A percentile compares a stretch with the other conserved stretches of the same genome.
phyloP scores from a whole-genome alignment of 2,797 vertebrate genomes.

The Synanceia verrucosa region DNA sequence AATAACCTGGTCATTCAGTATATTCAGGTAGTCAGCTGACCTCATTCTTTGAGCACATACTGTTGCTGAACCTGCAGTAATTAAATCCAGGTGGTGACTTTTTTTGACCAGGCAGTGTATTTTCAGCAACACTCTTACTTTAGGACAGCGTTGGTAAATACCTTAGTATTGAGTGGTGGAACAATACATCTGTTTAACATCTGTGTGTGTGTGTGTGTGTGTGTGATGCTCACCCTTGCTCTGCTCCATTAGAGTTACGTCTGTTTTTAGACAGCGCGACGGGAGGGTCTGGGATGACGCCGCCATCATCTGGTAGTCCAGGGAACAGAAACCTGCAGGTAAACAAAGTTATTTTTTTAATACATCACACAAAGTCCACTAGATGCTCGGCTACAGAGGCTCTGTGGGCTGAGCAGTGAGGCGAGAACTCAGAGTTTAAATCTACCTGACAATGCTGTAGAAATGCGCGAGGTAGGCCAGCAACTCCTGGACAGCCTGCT shows the following conservation, averaged over 20 bases:
- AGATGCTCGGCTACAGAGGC: background rate
- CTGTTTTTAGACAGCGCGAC: slow-evolving; percentile 72
- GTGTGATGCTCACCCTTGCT: slow-evolving; percentile 71
- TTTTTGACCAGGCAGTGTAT: no score
- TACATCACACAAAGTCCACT: background rate
- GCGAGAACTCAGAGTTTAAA: background rate
- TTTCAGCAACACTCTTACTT: no score
- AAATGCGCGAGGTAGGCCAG: slow-evolving; percentile 93
- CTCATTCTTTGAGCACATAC: no score
- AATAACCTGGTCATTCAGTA: no score
- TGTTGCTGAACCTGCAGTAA: no score
- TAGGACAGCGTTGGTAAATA: no score
- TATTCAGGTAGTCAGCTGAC: no score
- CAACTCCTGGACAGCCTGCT: slow-evolving; percentile 93
- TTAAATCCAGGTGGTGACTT: no score
- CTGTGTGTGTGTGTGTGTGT: no score
- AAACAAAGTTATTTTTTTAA: background rate
- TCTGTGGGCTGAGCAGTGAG: background rate
- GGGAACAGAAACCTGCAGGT: slow-evolving; percentile 93
- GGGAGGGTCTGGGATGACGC: slow-evolving; percentile 83
- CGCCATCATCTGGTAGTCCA: slow-evolving; percentile 94
- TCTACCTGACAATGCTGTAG: slow-evolving; percentile 90
- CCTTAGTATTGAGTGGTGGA: no score
- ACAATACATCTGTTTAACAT: no score
- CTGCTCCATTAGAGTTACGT: slow-evolving; percentile 16